These are phyloP conservation scores for Ailurus styani DNA, from an alignment of 2,113 vertebrate species.

Conservation along the genomic window DNA sequence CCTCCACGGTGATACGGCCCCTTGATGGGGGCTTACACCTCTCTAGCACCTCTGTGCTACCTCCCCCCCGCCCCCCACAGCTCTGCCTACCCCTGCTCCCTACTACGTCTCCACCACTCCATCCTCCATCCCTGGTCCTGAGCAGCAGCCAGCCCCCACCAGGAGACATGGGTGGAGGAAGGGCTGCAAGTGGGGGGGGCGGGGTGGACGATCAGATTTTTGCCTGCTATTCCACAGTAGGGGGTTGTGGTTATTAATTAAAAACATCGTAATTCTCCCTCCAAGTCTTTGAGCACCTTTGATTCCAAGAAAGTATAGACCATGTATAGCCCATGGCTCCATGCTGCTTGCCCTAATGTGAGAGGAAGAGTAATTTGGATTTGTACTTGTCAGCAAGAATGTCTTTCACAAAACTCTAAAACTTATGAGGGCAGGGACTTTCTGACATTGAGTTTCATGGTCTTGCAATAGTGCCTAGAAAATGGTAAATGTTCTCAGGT, in stretches of 20 bases:
- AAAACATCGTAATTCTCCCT: neutral
- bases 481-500: neutral
- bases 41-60: neutral
- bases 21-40: neutral
- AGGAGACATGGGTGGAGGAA: neutral
- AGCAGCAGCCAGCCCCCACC: neutral
- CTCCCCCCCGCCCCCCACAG: neutral
- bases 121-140: neutral
- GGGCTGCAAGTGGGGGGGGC: neutral
- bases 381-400: neutral
- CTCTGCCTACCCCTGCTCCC: neutral
- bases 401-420: neutral
- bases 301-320: neutral
- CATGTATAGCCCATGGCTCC: neutral
- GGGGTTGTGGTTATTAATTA: neutral
- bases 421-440: neutral
- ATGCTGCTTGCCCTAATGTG: neutral
- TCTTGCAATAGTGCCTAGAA: neutral
- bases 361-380: neutral
- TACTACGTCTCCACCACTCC: neutral
- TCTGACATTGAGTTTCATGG: neutral
- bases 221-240: neutral
- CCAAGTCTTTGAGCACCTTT: neutral
- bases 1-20: neutral
- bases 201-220: neutral